Percentiles rank a stretch among this genome's conserved stretches.
phyloP scores from a whole-genome alignment of 2,113 vertebrate genomes.

The Cinclus cinclus region DNA sequence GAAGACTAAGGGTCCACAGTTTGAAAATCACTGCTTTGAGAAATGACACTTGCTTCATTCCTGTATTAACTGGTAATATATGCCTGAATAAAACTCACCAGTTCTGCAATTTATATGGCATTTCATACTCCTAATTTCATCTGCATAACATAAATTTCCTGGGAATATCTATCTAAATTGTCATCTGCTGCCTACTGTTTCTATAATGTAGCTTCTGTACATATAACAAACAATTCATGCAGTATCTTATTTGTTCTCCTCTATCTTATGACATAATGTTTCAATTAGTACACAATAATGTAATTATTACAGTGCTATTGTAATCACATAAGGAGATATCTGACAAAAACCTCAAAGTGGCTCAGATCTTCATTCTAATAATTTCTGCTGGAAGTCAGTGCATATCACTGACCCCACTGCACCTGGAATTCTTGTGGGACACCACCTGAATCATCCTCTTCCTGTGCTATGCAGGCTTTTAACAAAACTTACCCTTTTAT shows the following conservation, averaged over 20 bases:
- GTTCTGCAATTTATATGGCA: neutral
- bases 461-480: neutral
- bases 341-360: neutral
- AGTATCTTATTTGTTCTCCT: conserved; percentile 6
- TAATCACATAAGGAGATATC: neutral
- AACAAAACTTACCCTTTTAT: neutral
- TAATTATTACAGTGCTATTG: neutral
- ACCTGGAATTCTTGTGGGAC: neutral
- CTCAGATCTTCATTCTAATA: neutral
- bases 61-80: neutral
- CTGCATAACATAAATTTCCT: neutral
- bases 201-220: neutral
- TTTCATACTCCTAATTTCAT: neutral
- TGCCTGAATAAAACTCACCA: neutral
- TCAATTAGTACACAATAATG: neutral
- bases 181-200: neutral
- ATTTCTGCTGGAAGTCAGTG: neutral
- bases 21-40: neutral
- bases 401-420: neutral
- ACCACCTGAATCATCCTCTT: neutral
- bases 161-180: neutral
- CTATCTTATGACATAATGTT: neutral
- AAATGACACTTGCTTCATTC: neutral
- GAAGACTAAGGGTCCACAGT: neutral
- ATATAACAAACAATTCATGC: neutral